Evolutionary conservation across 2,797 vertebrate species (phyloP).

Genomic region (Peromyscus aztecus): DNA sequence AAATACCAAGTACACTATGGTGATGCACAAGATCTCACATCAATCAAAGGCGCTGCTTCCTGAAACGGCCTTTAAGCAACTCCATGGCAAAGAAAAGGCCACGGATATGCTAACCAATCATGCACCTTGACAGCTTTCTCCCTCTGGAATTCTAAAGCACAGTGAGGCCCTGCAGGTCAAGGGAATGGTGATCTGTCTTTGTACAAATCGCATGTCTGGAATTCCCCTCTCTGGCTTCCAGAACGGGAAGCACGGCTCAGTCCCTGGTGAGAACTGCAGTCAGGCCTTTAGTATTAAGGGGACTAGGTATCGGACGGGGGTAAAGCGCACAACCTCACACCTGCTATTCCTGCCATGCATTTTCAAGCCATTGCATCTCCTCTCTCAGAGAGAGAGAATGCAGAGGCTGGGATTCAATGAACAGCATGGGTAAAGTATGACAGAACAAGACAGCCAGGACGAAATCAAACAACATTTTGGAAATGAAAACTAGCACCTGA

Average conservation of each 20-base stretch:
- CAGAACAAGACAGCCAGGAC: not conserved
- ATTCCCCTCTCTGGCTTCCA: conserved; percentile 42
- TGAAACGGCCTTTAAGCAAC: not conserved
- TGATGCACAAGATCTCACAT: conserved; percentile 34
- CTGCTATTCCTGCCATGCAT: not conserved
- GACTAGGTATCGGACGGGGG: not conserved
- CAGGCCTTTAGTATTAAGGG: not conserved
- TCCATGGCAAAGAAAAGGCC: not conserved
- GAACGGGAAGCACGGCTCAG: not conserved
- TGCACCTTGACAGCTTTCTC: conserved; percentile 23
- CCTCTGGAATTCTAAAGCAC: conserved; percentile 16
- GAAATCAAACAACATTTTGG: not conserved
- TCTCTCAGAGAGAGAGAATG: not conserved
- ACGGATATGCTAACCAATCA: conserved; percentile 60
- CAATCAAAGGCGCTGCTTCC: conserved; percentile 34
- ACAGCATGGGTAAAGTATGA: not conserved
- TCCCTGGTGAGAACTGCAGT: not conserved
- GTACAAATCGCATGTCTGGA: not conserved
- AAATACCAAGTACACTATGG: not conserved
- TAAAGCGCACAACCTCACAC: not conserved
- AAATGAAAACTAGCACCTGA: not conserved
- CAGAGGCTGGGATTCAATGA: not conserved
- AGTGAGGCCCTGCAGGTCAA: not conserved
- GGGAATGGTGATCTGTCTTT: conserved; percentile 30
- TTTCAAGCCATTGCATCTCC: not conserved